These are phyloP conservation scores for Microctonus hyperodae DNA, from an alignment of 2,888 invertebrate species.

Conservation along the genomic window DNA sequence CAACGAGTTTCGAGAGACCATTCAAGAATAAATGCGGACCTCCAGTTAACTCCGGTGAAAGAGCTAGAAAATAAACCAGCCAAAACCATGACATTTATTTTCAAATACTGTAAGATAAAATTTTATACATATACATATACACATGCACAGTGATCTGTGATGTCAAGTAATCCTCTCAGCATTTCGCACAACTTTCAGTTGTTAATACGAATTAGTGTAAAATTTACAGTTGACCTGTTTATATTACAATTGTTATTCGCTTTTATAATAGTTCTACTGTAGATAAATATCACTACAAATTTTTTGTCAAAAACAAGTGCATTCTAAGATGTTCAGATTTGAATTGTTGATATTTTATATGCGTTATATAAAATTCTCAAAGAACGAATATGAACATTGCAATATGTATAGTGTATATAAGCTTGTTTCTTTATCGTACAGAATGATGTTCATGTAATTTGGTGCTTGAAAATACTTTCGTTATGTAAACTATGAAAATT, in stretches of 20 bases:
- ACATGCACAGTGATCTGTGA: neutral
- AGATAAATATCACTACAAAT: neutral
- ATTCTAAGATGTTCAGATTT: neutral
- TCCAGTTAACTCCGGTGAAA: slow-evolving; percentile 60
- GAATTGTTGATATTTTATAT: neutral
- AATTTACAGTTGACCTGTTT: slow-evolving; percentile 3
- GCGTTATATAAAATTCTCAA: too few relatives aligned
- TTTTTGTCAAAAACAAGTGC: neutral
- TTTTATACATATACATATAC: neutral
- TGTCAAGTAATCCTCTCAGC: neutral
- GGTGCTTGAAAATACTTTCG: neutral
- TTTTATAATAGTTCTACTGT: neutral
- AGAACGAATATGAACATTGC: too few relatives aligned
- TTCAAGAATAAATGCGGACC: slow-evolving; percentile 67
- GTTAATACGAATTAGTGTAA: slow-evolving; percentile 4
- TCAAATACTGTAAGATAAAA: neutral
- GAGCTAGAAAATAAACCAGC: slow-evolving; percentile 28
- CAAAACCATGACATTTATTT: slow-evolving; percentile 1
- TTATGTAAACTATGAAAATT: neutral
- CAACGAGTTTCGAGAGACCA: slow-evolving; percentile 69
- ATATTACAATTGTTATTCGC: neutral
- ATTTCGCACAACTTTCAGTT: neutral
- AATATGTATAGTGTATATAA: too few relatives aligned
- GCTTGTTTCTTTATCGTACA: too few relatives aligned
- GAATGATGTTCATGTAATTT: neutral